These are phyloP conservation scores for Anhinga rufa DNA, from an alignment of 2,113 vertebrate species.

Conservation along the genomic window DNA sequence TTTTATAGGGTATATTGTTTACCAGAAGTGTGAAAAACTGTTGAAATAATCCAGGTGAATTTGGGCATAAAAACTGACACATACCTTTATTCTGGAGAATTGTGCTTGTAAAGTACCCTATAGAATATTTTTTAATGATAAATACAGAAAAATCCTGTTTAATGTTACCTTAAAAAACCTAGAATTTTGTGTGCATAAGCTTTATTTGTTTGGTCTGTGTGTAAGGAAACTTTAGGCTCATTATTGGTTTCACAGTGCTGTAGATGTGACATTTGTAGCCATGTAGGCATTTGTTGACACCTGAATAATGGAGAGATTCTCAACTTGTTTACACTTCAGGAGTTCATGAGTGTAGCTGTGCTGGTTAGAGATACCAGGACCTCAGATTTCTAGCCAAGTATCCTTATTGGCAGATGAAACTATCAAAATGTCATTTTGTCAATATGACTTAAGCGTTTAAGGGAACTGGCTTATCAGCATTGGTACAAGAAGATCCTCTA, in stretches of 20 bases:
- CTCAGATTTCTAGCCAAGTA: neutral
- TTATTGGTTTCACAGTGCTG: neutral
- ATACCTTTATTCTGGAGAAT: neutral
- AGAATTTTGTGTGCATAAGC: neutral
- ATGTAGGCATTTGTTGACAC: neutral
- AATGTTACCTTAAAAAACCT: neutral
- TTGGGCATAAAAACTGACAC: neutral
- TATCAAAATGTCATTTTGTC: neutral
- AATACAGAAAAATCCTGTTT: neutral
- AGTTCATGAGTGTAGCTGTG: neutral
- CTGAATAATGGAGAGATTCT: neutral
- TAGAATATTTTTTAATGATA: neutral
- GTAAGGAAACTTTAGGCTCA: neutral
- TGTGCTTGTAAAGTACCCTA: neutral
- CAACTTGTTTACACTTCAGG: neutral
- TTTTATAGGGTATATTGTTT: neutral
- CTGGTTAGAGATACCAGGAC: neutral
- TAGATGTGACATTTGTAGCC: neutral
- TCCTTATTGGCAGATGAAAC: neutral
- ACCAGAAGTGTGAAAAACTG: neutral
- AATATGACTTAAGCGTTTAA: neutral
- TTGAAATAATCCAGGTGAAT: neutral
- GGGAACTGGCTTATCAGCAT: neutral
- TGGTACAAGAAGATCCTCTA: neutral
- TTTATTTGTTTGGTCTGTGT: neutral